Evolutionary conservation across 2,113 vertebrate genomes (phyloP), one percentile per base, ranked within the genome.

Genomic region (Crotalus viridis): DNA sequence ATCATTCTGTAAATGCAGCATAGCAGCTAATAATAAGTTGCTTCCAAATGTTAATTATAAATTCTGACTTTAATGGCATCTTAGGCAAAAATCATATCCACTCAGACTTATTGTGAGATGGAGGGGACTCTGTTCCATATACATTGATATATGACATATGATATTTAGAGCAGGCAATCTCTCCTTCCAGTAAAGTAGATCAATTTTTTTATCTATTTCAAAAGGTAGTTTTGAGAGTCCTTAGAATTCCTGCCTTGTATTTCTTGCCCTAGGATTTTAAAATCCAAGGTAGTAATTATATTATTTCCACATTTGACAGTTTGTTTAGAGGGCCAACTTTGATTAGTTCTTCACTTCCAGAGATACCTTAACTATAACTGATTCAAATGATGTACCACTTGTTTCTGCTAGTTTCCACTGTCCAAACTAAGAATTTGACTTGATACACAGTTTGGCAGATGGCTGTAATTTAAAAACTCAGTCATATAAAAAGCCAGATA

Each of bases 31-130:
- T 33, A 74, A 33, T 39, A 74, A 64, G 87, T 92, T 92, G 28
- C 85, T 64, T 28, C 48, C 51, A 92, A 48, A 69, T 28, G 52
- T 69, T 92, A 54, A 88, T 88, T 88, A 88, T 59, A 92, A 54
- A 64, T 51, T 43, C 48, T 55, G 86, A 21, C 86, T 88, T 87
- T 92, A 92, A 92, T 92, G 64, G 86, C 22, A 10, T 74, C n/a
- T 88, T 51, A 88, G 91, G 24, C 91, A 92, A 69, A 88, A 61
- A 55, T 88, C 59, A 87, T 51, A 55, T 54, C 33, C 91, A 69
- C 19, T 92, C n/a, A 28, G 91, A 61, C 86, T 33, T 69, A 55
- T 55, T 74, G 69, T 39, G n/a, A 88, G 86, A 88, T 19, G 48
- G 51, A 59, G 54, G 46, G 19, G 22, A 54, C 28, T 88, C 51